Conservation (phyloP, 2,797 vertebrate genomes). For the Sylvia borin region DNA sequence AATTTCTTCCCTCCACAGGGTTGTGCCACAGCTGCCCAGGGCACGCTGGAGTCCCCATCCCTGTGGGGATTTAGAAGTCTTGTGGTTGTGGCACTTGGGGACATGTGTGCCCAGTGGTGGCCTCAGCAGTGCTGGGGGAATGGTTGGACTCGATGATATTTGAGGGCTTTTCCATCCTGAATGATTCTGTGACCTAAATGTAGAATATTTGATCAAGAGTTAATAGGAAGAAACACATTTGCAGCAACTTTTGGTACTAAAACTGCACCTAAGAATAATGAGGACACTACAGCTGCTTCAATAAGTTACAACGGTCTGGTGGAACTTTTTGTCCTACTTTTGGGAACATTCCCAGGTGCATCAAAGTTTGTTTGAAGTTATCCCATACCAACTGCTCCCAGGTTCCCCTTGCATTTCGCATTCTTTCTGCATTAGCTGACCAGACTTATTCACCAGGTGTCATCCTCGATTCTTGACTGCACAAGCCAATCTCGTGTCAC, state of each 20-base stretch:
- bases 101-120: background rate
- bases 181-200: background rate
- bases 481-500: background rate
- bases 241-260: background rate
- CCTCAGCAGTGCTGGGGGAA: background rate
- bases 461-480: background rate
- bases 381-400: background rate
- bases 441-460: conserved; percentile 18
- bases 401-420: background rate
- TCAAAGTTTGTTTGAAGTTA: background rate
- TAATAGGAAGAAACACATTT: background rate
- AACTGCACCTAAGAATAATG: background rate
- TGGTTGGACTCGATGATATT: background rate
- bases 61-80: background rate
- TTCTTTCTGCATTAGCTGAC: conserved; percentile 44
- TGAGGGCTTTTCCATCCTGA: background rate
- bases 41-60: background rate
- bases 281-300: background rate
- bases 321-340: background rate
- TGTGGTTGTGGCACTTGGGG: background rate
- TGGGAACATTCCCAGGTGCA: background rate
- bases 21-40: background rate
- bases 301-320: background rate
- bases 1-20: background rate
- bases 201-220: background rate